These are phyloP conservation scores for Bicyclus anynana DNA, from an alignment of 1,140 invertebrate species.

Conservation along the genomic window DNA sequence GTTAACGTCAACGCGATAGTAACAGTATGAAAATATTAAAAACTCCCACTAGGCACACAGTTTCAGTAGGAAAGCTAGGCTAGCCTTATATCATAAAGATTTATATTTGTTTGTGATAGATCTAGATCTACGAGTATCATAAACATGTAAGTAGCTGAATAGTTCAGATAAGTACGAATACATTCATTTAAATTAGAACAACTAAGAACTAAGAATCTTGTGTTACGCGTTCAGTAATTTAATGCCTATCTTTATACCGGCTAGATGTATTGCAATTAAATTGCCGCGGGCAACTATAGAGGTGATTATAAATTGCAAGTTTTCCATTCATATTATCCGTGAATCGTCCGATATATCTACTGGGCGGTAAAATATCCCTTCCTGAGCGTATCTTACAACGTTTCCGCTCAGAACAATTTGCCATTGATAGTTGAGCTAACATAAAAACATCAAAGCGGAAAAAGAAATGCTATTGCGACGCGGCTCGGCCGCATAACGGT, in stretches of 20 bases:
- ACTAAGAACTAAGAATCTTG: not conserved
- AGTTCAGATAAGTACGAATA: not conserved
- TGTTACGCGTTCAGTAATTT: slow-evolving; percentile 2
- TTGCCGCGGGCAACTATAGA: slow-evolving; percentile 3
- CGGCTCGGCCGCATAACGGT: slow-evolving; percentile 38
- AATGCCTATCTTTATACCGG: not conserved
- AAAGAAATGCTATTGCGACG: slow-evolving; percentile 34
- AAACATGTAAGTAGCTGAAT: too few species aligned
- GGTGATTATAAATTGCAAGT: slow-evolving; percentile 4
- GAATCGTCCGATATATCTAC: slow-evolving; percentile 23
- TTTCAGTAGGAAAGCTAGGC: too few species aligned
- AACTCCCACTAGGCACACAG: too few species aligned
- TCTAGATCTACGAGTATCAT: too few species aligned
- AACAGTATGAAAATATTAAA: too few species aligned
- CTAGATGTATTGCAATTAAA: slow-evolving; percentile 1
- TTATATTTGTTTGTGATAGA: too few species aligned
- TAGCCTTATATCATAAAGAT: too few species aligned
- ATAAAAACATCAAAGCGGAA: slow-evolving; percentile 15
- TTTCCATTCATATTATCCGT: slow-evolving; percentile 26
- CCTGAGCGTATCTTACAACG: slow-evolving; percentile 18
- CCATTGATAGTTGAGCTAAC: slow-evolving; percentile 16
- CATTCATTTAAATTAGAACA: not conserved
- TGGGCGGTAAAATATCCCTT: slow-evolving; percentile 30
- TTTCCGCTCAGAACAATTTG: slow-evolving; percentile 36
- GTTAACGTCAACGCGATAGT: too few species aligned